These are phyloP conservation scores for Callipepla squamata DNA, from an alignment of 2,113 vertebrate genomes.

Conservation along the genomic window DNA sequence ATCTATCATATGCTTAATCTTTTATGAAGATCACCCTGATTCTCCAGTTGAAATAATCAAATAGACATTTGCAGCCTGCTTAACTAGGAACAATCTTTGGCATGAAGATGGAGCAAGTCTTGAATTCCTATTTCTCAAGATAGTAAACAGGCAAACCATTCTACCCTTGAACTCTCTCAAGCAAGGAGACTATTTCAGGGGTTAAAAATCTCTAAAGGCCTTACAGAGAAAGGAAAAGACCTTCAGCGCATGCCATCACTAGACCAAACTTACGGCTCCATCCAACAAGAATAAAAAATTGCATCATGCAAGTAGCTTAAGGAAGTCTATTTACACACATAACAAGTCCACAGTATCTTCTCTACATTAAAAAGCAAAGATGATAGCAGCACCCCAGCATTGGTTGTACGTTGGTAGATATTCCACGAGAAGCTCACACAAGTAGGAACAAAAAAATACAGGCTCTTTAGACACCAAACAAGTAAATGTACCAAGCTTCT, in stretches of 20 bases:
- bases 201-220: background rate
- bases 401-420: background rate
- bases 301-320: background rate
- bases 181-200: background rate
- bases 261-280: background rate
- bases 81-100: background rate
- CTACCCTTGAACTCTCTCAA: background rate
- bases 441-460: background rate
- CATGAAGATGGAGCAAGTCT: background rate
- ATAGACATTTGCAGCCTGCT: background rate
- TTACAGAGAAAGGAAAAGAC: background rate
- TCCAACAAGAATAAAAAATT: background rate
- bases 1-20: background rate
- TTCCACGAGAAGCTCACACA: background rate
- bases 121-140: background rate
- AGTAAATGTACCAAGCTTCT: background rate
- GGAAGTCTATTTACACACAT: background rate
- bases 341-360: background rate
- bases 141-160: background rate
- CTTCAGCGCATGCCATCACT: fast-evolving
- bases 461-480: background rate
- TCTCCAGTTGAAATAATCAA: background rate
- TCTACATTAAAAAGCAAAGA: background rate
- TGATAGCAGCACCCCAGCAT: background rate
- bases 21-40: background rate